phyloP scores from a whole-genome alignment of 2,113 vertebrate genomes.

The Pluvianellus socialis region DNA sequence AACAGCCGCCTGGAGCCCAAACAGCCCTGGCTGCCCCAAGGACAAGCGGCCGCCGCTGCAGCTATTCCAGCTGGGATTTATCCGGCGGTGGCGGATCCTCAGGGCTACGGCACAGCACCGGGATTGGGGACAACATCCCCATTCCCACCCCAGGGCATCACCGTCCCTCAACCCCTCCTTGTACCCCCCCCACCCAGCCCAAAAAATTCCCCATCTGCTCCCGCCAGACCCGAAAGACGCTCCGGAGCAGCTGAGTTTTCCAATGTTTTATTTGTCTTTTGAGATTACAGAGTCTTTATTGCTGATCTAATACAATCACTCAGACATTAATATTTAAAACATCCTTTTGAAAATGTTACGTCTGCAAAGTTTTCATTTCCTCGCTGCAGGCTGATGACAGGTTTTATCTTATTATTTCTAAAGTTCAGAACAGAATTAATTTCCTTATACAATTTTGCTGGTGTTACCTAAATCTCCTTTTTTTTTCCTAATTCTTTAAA shows the following conservation, averaged over 20 bases:
- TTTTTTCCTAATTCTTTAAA: slow-evolving; percentile 44
- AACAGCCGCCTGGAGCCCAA: background rate
- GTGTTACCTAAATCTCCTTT: slow-evolving; percentile 78
- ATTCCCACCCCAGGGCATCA: background rate
- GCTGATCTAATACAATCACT: slow-evolving; percentile 97
- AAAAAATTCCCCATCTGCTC: background rate
- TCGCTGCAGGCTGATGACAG: slow-evolving; percentile 75
- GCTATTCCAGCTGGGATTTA: background rate
- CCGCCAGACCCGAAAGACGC: fast-evolving
- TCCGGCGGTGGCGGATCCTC: no score
- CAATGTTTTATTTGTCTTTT: slow-evolving; percentile 83
- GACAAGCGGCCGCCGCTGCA: fast-evolving
- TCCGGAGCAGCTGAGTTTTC: slow-evolving; percentile 44
- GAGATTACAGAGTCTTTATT: slow-evolving; percentile 98
- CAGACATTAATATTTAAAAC: slow-evolving; percentile 89
- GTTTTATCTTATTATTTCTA: slow-evolving; percentile 32
- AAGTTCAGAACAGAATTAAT: slow-evolving; percentile 59
- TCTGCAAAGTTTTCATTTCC: slow-evolving; percentile 70
- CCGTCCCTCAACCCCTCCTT: background rate
- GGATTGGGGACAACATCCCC: background rate
- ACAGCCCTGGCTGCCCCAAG: background rate
- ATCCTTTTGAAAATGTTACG: slow-evolving; percentile 77
- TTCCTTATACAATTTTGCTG: slow-evolving; percentile 83
- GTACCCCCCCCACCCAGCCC: no score
- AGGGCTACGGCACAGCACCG: no score